A percentile compares a stretch with the other conserved stretches of the same genome.
phyloP scores from a whole-genome alignment of 2,888 invertebrate genomes.

The Troides oblongomaculatus region DNA sequence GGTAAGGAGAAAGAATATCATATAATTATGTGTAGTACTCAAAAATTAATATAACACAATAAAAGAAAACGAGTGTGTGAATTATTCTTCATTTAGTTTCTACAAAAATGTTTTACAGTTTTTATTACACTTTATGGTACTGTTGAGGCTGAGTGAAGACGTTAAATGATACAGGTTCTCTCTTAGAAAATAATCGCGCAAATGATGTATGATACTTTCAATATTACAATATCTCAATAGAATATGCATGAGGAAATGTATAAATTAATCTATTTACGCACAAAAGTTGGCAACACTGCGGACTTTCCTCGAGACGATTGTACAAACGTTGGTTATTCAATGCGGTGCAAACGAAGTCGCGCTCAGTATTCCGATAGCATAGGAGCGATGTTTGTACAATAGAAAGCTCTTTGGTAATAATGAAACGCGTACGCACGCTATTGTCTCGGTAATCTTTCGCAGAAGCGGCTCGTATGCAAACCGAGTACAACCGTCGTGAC shows the following conservation, averaged over 20 bases:
- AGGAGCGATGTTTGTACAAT: slow-evolving; percentile 55
- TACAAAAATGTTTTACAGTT: not conserved
- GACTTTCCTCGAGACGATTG: slow-evolving; percentile 16
- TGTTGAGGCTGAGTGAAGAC: not conserved
- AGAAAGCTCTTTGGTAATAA: slow-evolving; percentile 78
- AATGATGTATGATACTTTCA: slow-evolving; percentile 15
- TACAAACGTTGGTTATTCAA: slow-evolving; percentile 42
- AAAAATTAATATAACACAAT: not conserved
- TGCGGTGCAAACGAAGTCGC: slow-evolving; percentile 8
- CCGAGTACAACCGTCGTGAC: slow-evolving; percentile 59
- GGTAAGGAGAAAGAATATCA: slow-evolving; percentile 47
- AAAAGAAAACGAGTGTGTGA: not conserved
- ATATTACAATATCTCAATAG: slow-evolving; percentile 5
- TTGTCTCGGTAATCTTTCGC: slow-evolving; percentile 76
- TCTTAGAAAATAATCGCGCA: not conserved
- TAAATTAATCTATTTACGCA: slow-evolving; percentile 16
- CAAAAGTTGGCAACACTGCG: slow-evolving; percentile 2
- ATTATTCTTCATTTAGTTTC: not conserved
- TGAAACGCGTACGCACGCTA: slow-evolving; percentile 63
- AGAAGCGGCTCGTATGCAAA: slow-evolving; percentile 70
- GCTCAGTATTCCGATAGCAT: slow-evolving; percentile 59
- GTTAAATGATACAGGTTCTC: not conserved
- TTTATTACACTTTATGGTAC: not conserved
- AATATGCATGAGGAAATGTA: slow-evolving; percentile 21
- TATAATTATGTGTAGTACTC: not conserved